Conservation (phyloP, 2,113 vertebrate species). For the Cyprinodon brontotheroides region DNA sequence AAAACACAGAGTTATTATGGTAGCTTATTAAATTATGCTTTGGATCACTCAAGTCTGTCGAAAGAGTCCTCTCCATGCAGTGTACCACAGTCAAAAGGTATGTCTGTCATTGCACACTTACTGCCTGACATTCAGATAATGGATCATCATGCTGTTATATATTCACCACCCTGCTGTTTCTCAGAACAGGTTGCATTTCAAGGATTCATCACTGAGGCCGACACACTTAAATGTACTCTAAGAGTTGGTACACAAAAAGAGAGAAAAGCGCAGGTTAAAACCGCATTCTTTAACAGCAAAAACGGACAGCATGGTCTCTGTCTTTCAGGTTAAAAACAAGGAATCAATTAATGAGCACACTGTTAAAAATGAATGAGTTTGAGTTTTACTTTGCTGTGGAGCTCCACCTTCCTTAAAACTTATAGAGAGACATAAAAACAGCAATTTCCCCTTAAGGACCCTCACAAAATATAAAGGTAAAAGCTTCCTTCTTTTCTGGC, state of each 20-base stretch:
- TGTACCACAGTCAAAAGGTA: slow-evolving; percentile 53
- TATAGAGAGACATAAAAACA: slow-evolving; percentile 27
- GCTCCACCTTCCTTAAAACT: slow-evolving; percentile 36
- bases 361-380: slow-evolving; percentile 37
- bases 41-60: slow-evolving; percentile 43
- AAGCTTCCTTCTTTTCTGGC: slow-evolving; percentile 33
- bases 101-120: slow-evolving; percentile 50
- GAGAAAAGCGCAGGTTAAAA: slow-evolving; percentile 24
- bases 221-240: slow-evolving; percentile 15
- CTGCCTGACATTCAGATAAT: slow-evolving; percentile 72
- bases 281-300: slow-evolving; percentile 25
- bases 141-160: slow-evolving; percentile 59
- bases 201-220: slow-evolving; percentile 32
- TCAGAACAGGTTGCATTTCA: slow-evolving; percentile 50
- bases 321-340: slow-evolving; percentile 13
- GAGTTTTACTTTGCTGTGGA: slow-evolving; percentile 37
- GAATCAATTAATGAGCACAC: slow-evolving; percentile 36
- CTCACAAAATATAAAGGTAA: slow-evolving; percentile 36
- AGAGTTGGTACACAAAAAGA: slow-evolving; percentile 29
- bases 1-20: slow-evolving; percentile 49
- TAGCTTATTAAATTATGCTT: slow-evolving; percentile 61
- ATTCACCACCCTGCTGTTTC: slow-evolving; percentile 65
- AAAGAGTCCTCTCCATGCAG: slow-evolving; percentile 63
- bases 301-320: slow-evolving; percentile 20
- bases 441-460: slow-evolving; percentile 34